Evolutionary conservation across 2,888 invertebrate genomes (phyloP), one percentile per base, ranked within the genome.

Genomic region (Agrochola lota): DNA sequence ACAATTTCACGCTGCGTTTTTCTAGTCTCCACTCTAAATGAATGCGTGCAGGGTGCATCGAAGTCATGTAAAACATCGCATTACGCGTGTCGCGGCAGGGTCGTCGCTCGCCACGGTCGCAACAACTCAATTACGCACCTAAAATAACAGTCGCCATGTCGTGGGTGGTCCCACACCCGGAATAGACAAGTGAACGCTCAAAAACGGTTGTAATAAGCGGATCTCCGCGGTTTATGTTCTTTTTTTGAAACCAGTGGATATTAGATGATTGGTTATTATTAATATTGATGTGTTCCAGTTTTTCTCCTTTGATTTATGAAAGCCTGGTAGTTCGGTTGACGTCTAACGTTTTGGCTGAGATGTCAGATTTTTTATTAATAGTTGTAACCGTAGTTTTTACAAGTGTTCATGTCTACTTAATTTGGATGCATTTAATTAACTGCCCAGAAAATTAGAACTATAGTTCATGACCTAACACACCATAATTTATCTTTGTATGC

Each of bases 61-160:
- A 81, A 85, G 87, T 91, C 90, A 94, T 94, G 94, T 94, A 94
- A 93, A 95, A 94, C 94, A 93, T 89, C 88, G 90, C 91, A 94
- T 94, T 92, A 95, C 92, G 92, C 94, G 91, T 93, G 94, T 94
- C 92, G 90, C 88, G 80, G 90, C 90, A 85, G 89, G 93, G 93
- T 90, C 94, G 92, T 91, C 92, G 93, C 89, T 91, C 92, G 91
- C 83, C 87, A 90, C 92, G 91, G 91, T 91, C 91, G 93, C 94
- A 93, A 96, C 95, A 93, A 92, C 95, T 96, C 95, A 96, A 96
- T 96, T 96, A 96, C 94, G 92, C 89, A 91, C 93, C 95, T 95
- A 95, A 96, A 96, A 96, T 96, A 96, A 95, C 95, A 94, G 89
- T 87, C 86, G 76, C 84, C 80, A 80, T 90, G 66, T 89, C 84